Evolutionary conservation across 2,113 vertebrate species (phyloP), one percentile per base, ranked within the genome.

Genomic region (Syngnathus scovelli): DNA sequence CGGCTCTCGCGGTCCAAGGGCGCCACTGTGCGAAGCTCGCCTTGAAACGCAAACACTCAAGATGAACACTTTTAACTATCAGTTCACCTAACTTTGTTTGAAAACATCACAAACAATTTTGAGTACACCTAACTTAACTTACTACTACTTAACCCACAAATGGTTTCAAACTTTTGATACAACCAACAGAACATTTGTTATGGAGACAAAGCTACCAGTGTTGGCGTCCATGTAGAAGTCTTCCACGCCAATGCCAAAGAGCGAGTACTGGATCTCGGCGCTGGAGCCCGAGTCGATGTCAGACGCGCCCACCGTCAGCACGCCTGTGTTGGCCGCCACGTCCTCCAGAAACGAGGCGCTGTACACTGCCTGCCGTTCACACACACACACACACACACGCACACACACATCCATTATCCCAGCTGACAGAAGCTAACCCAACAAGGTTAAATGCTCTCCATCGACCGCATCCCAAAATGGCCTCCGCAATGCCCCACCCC

Each of bases 161-260:
- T 33, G 27, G 27, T 33, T 33, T 33, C 27, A 33, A 4, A 11
- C 21, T 23, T 55, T 55, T 6, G 51, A 4, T 11, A 12, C 4
- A 55, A 11, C 12, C 13, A 13, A 12, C 11, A 10, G 6, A 9
- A 23, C 1, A 23, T 21, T 55, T 55, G 11, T 27, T 23, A 48
- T 38, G 18, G 15, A 0, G 27, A 0, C 5, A 21, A 55, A 18
- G 1, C 65, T 85, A 98, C 96, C 97, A 1, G 91, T 97, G 89
- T 95, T 95, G 64, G 94, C 89, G 83, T 99, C 96, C 90, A 98
- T 93, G 80, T 93, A 94, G 90, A 98, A 99, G 80, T 96, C 94
- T 70, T 91, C 94, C 36, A 95, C 93, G 44, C 96, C 95, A 5
- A 93, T 84, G 66, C 97, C 97, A 75, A 95, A 94, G 15, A 99